Conservation (phyloP, 2,888 invertebrate genomes). For the Rosalia funebris region DNA sequence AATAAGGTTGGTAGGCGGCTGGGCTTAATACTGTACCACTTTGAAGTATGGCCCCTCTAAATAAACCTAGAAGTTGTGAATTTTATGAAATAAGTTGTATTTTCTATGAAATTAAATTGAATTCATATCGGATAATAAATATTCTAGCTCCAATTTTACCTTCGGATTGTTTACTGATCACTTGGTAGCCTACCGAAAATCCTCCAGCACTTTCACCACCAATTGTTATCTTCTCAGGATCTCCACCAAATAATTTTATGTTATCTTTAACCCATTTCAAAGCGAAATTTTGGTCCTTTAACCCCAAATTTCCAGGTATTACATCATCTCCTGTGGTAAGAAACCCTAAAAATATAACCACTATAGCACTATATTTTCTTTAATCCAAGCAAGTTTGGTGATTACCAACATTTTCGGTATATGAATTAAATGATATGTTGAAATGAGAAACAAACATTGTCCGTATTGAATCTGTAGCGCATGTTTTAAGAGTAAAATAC, state of each 20-base stretch:
- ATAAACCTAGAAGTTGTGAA: conserved; percentile 19
- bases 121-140: too few species aligned
- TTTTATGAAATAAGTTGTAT: too few species aligned
- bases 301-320: conserved; percentile 22
- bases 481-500: too few species aligned
- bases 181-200: neutral
- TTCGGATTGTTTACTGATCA: conserved; percentile 8
- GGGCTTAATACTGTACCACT: conserved; percentile 28
- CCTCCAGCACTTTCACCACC: conserved; percentile 23
- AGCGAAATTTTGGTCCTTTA: conserved; percentile 24
- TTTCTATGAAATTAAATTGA: too few species aligned
- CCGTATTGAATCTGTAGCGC: too few species aligned
- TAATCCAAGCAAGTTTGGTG: too few species aligned
- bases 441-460: too few species aligned
- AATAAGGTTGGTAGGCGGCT: conserved; percentile 18
- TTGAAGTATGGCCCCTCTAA: conserved; percentile 21
- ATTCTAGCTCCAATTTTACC: conserved; percentile 20
- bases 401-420: too few species aligned
- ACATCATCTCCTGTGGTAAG: conserved; percentile 25
- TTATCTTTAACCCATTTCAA: conserved; percentile 24
- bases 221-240: conserved; percentile 21
- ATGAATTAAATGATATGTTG: too few species aligned
- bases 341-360: conserved; percentile 30
- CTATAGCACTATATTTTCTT: too few species aligned
- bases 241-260: conserved; percentile 31